These are phyloP conservation scores for Grammomys dolichurus DNA, from an alignment of 2,113 vertebrate species.

Conservation along the genomic window DNA sequence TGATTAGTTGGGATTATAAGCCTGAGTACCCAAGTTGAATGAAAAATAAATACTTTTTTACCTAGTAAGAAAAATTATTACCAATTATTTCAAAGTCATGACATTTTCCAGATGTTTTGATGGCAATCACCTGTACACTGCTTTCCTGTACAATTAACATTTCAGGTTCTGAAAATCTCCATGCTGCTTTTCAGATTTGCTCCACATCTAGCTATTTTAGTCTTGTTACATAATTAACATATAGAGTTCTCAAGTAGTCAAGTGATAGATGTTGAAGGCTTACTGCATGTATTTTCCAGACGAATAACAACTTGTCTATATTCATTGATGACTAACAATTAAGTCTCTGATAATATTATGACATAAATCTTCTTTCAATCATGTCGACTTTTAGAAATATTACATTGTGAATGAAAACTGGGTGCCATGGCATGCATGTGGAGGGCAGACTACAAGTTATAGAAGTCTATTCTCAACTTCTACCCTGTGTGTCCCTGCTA, in stretches of 20 bases:
- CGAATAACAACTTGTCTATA: background rate
- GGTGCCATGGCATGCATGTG: too few relatives aligned
- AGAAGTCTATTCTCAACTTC: background rate
- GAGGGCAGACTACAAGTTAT: background rate
- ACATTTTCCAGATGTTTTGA: background rate
- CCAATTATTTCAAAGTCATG: background rate
- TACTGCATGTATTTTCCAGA: background rate
- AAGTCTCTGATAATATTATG: background rate
- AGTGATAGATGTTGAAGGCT: background rate
- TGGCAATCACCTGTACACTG: background rate
- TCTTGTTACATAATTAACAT: background rate
- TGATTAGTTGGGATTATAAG: background rate
- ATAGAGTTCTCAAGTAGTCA: background rate
- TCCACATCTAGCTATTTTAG: background rate
- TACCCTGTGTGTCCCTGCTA: too few relatives aligned
- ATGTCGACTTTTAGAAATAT: background rate
- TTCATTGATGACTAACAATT: slow-evolving; percentile 1
- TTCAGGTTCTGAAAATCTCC: background rate
- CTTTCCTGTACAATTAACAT: background rate
- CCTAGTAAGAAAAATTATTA: background rate
- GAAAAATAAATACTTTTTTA: background rate
- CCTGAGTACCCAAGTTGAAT: background rate
- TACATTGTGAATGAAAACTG: too few relatives aligned
- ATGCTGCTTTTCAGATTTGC: background rate
- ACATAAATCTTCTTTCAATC: background rate